Base-by-base conservation (phyloP, 2,888 invertebrate genomes). In the Hirtodrosophila trivittata region DNA sequence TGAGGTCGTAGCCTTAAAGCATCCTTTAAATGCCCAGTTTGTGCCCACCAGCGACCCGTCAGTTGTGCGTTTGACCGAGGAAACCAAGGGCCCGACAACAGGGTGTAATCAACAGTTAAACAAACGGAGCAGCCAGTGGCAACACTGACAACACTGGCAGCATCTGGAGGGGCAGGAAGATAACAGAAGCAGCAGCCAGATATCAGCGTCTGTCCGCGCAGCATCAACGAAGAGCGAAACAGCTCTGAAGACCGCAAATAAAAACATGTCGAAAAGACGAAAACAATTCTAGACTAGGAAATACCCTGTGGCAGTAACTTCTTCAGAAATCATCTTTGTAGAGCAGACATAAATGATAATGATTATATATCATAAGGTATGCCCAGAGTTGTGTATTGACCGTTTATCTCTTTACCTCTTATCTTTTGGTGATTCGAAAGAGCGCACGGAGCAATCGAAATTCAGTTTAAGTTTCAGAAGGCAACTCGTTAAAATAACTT, bases 1-100 rank as follows among this genome's bases (percentile, higher is more conserved):
- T 21, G 25, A 16, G 4, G 43, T 49, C 39, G 12, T 33, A 51
- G 16, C 47, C 64, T 60, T 71, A 49, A 75, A 57, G 49, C 59
- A 46, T 33, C 39, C 16, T 49, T 66, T 70, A 57, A 60, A 46
- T 51, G 32, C 38, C 35, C 37, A 25, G 16, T 54, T 38, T 30
- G 33, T 38, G 37, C 54, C 54, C 54, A 54, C 67, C 71, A 56
- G 30, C 43, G 30, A 41, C 28, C 42, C 57, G 60, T 60, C 67
- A 67, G 51, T 46, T 37, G 37, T 46, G 42, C 21, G 35, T 26
- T 39, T 14, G 33, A 41, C 57, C 42, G 21, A 38, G 26, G 26
- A 51, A 42, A 33, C 46, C 26, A 18, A 49, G 14, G 10, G 32
- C 33, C 49, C 21, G 25, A 37, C 39, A 30, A 49, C 43, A 35